phyloP scores from a whole-genome alignment of 2,797 vertebrate genomes.

The Micropoecilia bifurca region DNA sequence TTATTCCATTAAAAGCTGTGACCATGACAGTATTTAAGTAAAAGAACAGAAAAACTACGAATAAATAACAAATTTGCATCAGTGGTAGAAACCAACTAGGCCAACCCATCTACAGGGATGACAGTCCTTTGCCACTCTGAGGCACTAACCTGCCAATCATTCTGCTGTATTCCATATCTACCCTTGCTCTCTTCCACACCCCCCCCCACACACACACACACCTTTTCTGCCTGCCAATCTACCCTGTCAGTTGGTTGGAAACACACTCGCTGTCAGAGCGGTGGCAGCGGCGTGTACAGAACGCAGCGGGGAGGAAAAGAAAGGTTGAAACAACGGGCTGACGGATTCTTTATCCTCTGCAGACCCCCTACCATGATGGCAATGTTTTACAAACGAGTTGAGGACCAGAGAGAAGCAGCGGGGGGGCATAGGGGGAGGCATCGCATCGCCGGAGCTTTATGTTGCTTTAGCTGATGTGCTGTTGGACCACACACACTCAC shows the following conservation, averaged over 20 bases:
- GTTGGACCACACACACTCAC: slow-evolving; percentile 13
- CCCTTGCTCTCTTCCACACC: background rate
- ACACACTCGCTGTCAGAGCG: slow-evolving; percentile 37
- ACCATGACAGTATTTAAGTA: background rate
- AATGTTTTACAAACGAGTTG: slow-evolving; percentile 47
- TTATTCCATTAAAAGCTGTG: background rate
- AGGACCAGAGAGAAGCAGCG: slow-evolving; percentile 16
- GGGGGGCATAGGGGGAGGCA: background rate
- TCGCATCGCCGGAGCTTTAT: slow-evolving; percentile 16
- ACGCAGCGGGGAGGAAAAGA: slow-evolving; percentile 26
- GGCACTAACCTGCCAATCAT: slow-evolving; percentile 54
- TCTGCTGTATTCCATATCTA: slow-evolving; percentile 24
- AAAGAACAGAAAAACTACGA: background rate
- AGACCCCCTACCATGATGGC: slow-evolving; percentile 36
- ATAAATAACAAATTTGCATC: slow-evolving; percentile 6
- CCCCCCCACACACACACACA: slow-evolving; percentile 4
- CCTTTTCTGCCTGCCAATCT: slow-evolving; percentile 46
- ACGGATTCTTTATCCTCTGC: slow-evolving; percentile 26
- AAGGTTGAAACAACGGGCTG: slow-evolving; percentile 15
- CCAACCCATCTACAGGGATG: slow-evolving; percentile 26
- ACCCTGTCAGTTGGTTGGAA: slow-evolving; percentile 55
- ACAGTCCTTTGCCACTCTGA: slow-evolving; percentile 35
- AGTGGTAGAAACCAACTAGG: slow-evolving; percentile 4
- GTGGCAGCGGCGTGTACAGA: slow-evolving; percentile 25
- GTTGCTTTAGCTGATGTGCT: slow-evolving; percentile 8